Percentiles rank a stretch among this genome's conserved stretches.
These are phyloP conservation scores for Heliopora coerulea DNA, from an alignment of 92 coral and sea anemone genomes.

Conservation along the genomic window DNA sequence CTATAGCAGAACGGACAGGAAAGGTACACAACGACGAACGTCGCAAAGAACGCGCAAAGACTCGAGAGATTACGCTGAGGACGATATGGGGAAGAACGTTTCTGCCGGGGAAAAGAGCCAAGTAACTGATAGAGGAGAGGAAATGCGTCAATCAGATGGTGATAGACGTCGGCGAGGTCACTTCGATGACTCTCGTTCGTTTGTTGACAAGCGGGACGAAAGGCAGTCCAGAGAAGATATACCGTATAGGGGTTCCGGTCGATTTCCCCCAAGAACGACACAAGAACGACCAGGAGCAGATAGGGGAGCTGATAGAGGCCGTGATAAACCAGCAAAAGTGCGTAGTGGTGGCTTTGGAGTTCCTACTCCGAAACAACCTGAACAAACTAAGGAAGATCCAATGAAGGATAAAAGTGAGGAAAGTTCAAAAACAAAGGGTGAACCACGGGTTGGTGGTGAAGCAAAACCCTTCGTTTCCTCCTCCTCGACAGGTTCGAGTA, in stretches of 20 bases:
- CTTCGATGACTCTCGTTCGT: conserved; percentile 4
- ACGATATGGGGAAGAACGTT: conserved; percentile 4
- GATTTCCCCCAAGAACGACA: not conserved
- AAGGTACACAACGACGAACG: not conserved
- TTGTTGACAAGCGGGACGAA: conserved; percentile 13
- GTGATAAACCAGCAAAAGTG: conserved; percentile 12
- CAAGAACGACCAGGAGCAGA: not conserved
- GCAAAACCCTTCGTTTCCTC: not conserved
- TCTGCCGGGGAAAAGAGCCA: conserved; percentile 36
- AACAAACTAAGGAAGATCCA: conserved; percentile 10
- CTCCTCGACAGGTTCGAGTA: not conserved
- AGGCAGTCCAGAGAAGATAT: conserved; percentile 16
- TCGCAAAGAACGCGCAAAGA: conserved; percentile 16
- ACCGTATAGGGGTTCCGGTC: conserved; percentile 20
- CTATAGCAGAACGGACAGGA: conserved; percentile 7
- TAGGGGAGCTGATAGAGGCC: conserved; percentile 6
- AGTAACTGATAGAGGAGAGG: conserved; percentile 11
- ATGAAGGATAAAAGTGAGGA: not conserved
- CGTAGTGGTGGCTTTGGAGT: conserved; percentile 33
- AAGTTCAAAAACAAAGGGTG: not conserved
- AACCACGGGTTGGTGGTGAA: not conserved
- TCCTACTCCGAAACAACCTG: conserved; percentile 11
- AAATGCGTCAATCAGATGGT: not conserved
- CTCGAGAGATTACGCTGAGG: conserved; percentile 20
- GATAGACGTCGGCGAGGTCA: conserved; percentile 1